Conservation (phyloP, 2,113 vertebrate genomes). For the Mastomys natalensis region DNA sequence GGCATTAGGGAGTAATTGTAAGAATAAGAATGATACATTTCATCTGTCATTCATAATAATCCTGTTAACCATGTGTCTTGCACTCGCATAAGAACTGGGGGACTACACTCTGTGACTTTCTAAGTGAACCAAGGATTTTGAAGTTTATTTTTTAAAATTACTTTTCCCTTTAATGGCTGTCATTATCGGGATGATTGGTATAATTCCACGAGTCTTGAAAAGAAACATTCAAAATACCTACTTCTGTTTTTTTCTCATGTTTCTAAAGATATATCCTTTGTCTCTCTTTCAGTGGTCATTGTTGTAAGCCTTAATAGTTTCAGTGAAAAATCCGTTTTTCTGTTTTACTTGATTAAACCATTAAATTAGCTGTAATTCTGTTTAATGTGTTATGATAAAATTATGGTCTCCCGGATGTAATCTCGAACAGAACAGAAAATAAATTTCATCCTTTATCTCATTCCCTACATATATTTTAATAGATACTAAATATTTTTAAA, state of each 20-base stretch:
- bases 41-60: background rate
- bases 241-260: conserved; percentile 34
- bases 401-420: conserved; percentile 47
- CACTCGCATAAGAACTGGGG: background rate
- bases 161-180: background rate
- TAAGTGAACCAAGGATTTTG: background rate
- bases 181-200: background rate
- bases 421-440: background rate
- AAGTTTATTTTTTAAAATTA: background rate
- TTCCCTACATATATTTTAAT: background rate
- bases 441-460: conserved; percentile 27
- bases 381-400: conserved; percentile 14
- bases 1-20: background rate
- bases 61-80: background rate
- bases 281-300: background rate
- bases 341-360: conserved; percentile 44
- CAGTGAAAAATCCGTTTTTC: conserved; percentile 12
- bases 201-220: background rate
- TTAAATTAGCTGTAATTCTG: conserved; percentile 34
- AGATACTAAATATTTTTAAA: conserved; percentile 12
- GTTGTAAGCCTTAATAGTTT: conserved; percentile 36
- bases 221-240: background rate
- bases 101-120: background rate
- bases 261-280: background rate
- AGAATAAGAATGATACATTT: background rate